Evolutionary conservation across 2,797 vertebrate species (phyloP).

Genomic region (Neopelma chrysocephalum): DNA sequence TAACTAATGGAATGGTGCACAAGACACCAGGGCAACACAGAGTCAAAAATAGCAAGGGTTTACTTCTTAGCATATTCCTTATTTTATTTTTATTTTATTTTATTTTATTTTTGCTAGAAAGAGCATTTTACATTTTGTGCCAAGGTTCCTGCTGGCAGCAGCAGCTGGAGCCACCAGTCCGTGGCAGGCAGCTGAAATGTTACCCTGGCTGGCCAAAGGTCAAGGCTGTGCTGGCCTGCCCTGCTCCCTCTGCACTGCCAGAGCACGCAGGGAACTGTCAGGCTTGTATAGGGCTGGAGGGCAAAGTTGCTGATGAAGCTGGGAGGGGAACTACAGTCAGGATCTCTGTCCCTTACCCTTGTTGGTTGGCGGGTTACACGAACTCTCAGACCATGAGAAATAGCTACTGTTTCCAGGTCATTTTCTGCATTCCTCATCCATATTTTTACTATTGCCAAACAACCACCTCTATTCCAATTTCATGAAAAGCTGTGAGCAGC

Average conservation of each 20-base stretch:
- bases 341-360: not conserved
- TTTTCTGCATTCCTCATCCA: not conserved
- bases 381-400: not conserved
- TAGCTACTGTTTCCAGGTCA: fast-evolving
- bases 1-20: not conserved
- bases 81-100: not conserved
- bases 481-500: not conserved
- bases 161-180: fast-evolving
- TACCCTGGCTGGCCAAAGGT: not conserved
- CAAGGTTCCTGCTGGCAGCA: fast-evolving
- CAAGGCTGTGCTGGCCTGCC: not conserved
- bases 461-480: not conserved
- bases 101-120: not conserved
- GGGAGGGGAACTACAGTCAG: not conserved
- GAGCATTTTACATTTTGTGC: not conserved
- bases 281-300: not conserved
- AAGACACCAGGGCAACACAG: not conserved
- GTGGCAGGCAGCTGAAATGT: not conserved
- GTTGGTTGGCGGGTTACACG: not conserved
- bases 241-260: not conserved
- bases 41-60: not conserved
- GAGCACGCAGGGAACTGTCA: not conserved
- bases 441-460: not conserved
- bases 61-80: not conserved
- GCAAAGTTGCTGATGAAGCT: not conserved